These are phyloP conservation scores for Brachycybe producta DNA, from an alignment of 2,888 invertebrate species.

Conservation along the genomic window DNA sequence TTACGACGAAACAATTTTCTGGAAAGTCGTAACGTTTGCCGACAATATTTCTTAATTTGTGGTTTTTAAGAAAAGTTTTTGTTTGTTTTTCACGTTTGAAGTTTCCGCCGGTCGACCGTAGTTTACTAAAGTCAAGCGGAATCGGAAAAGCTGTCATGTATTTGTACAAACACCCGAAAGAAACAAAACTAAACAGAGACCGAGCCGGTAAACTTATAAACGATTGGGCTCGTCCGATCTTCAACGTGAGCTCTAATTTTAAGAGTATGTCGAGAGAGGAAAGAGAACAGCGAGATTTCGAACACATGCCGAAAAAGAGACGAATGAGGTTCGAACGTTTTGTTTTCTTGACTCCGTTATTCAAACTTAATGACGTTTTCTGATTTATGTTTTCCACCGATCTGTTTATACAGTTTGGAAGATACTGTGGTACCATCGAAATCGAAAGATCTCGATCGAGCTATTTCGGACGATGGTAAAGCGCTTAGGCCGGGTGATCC, in stretches of 20 bases:
- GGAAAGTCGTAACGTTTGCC: background rate
- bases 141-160: slow-evolving; percentile 99
- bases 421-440: slow-evolving; percentile 22
- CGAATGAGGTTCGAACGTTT: slow-evolving; percentile 29
- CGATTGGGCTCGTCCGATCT: slow-evolving; percentile 96
- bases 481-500: slow-evolving; percentile 80
- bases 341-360: background rate
- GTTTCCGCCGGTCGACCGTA: slow-evolving; percentile 81
- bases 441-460: slow-evolving; percentile 49
- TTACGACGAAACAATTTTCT: background rate
- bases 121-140: slow-evolving; percentile 83
- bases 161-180: slow-evolving; percentile 95
- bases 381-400: background rate
- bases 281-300: slow-evolving; percentile 78
- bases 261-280: slow-evolving; percentile 84
- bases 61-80: slow-evolving; percentile 1
- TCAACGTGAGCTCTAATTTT: slow-evolving; percentile 86
- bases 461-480: slow-evolving; percentile 40
- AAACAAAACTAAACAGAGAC: slow-evolving; percentile 82
- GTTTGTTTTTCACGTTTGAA: slow-evolving; percentile 33
- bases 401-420: slow-evolving; percentile 17
- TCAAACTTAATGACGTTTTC: too few relatives aligned
- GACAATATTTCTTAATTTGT: background rate
- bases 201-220: slow-evolving; percentile 83
- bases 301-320: slow-evolving; percentile 55